Percentiles rank a stretch among this genome's conserved stretches.
Evolutionary conservation across 2,113 vertebrate genomes (phyloP).

Genomic region (Falcunculus frontatus): DNA sequence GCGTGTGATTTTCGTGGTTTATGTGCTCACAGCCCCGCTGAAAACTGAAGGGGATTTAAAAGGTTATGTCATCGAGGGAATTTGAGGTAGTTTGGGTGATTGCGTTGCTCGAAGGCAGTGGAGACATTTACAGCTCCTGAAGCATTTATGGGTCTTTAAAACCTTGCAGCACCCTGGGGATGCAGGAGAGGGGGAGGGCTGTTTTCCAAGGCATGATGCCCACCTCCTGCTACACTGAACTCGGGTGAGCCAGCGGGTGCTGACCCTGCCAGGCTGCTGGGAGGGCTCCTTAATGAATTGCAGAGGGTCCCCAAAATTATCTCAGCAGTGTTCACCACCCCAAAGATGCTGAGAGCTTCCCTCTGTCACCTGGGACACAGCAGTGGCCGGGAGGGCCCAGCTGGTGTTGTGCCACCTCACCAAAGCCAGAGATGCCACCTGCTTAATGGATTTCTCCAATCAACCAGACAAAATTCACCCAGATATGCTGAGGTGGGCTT

Average conservation of each 20-base stretch:
- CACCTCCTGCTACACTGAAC: accelerated
- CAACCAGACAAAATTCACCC: not conserved
- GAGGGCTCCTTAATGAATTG: not conserved
- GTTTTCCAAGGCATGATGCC: not conserved
- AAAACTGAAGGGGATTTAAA: not conserved
- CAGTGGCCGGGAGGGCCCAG: not conserved
- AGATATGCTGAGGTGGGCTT: not conserved
- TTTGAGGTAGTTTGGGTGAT: not conserved
- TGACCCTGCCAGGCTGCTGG: not conserved
- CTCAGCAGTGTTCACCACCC: accelerated
- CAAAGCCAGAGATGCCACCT: not conserved
- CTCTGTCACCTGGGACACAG: not conserved
- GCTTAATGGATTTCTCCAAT: not conserved
- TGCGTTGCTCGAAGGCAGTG: not conserved
- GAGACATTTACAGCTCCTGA: not conserved
- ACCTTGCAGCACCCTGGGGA: not conserved
- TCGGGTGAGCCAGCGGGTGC: accelerated
- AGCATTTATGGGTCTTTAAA: conserved; percentile 34
- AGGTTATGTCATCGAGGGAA: not conserved
- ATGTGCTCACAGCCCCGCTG: not conserved
- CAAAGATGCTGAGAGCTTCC: not conserved
- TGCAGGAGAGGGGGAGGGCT: not conserved
- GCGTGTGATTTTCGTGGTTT: not conserved
- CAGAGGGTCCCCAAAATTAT: not conserved
- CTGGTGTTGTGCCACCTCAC: not conserved